Base-by-base conservation (phyloP, 2,113 vertebrate species). In the Nanorana parkeri region DNA sequence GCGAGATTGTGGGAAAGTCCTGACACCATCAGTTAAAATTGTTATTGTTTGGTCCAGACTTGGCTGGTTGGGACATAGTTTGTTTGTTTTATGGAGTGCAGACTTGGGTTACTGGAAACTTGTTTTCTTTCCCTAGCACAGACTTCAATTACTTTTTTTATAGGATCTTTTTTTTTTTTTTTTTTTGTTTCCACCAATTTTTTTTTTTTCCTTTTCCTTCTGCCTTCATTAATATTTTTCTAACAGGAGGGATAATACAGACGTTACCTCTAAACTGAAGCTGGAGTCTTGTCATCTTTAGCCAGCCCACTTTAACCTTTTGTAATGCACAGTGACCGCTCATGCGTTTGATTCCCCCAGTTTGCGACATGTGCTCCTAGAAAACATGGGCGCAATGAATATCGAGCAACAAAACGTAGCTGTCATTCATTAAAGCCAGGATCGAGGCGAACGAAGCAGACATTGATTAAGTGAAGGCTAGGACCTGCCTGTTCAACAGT, bases 51-150 rank as follows among this genome's bases (percentile, higher is more conserved):
- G 90, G 87, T 83, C 85, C 91, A 92, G 88, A 81, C 87, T 91
- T 88, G 87, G 88, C 92, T 89, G 80, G 80, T 87, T 93, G 88
- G 66, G 73, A 85, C 69, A 86, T 87, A 88, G 90, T 91, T 94
- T 94, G 93, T 94, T 96, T 94, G 88, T 93, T 94, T 94, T 92
- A 90, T 90, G 86, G 90, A 86, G 92, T 89, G 86, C 88, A 88
- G 89, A 84, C 77, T 87, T 88, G 84, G 90, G 78, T 92, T 88
- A 87, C 88, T 90, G 84, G 90, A 93, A 94, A 93, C 85, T 85
- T 84, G 88, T 94, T 95, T 92, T 90, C 92, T 82, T 82, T 93
- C 91, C 52, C 88, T 88, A 88, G 89, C 93, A 86, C 68, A 87
- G 87, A 87, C 87, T 89, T 93, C 89, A 92, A 92, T 94, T 91